Base-by-base conservation (phyloP, 2,113 vertebrate genomes). In the Chelonoidis abingdonii region DNA sequence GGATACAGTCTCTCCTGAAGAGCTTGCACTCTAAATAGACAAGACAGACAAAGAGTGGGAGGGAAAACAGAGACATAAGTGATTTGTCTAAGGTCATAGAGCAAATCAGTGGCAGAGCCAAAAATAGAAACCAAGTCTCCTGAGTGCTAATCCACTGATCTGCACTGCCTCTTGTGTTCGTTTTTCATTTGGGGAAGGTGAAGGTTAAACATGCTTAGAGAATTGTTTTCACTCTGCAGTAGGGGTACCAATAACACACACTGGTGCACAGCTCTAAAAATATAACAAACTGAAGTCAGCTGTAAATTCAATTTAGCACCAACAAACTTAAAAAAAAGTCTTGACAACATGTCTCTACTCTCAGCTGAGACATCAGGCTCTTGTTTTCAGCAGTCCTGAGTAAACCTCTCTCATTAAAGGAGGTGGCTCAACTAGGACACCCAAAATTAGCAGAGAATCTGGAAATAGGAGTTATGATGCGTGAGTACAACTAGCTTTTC, bases 81-180 rank as follows among this genome's bases (percentile, higher is more conserved):
- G 3, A 88, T 19, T 85, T 88, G 72, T 1, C 29, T 14, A 10
- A 86, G 47, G 19, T 41, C 47, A 35, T 41, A 6, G 0, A 21
- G 22, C 14, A 13, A 80, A 24, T 72, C 41, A 59, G 53, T 13
- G 82, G 8, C 19, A 35, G 0, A 0, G 31, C 13, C 31, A 41
- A 54, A 31, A 17, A 91, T 52, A 31, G 14, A 91, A 50, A 8
- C 13, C 22, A 78, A 53, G 24, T 3, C 90, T 85, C 49, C 44
- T 1, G 4, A 80, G 88, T 29, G 31, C 56, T 27, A 22, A 24
- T 78, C 0, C 0, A 5, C 41, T 62, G 47, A 35, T 47, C 50
- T 90, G 84, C 57, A 31, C 49, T 49, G 47, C 31, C 17, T 87
- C 69, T 17, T 5, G 2, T n/a, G 16, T 72, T 44, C 8, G 79